phyloP scores from a whole-genome alignment of 2,888 invertebrate species.

The Stenoptilia bipunctidactyla region DNA sequence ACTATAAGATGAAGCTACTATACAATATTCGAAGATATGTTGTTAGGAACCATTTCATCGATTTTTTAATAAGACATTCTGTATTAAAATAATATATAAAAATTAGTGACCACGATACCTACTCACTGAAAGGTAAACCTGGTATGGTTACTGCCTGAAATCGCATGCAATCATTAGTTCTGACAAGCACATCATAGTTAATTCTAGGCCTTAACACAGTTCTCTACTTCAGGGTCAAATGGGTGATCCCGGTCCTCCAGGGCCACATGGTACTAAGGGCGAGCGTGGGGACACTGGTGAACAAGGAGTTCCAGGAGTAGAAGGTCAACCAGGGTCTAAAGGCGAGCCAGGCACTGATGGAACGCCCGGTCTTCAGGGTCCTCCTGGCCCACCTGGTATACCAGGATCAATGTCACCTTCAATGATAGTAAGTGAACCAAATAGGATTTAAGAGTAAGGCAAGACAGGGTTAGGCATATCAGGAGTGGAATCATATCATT shows the following conservation, averaged over 20 bases:
- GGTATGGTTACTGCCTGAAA: too few relatives aligned
- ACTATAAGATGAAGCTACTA: too few relatives aligned
- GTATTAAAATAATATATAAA: too few relatives aligned
- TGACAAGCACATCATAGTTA: neutral
- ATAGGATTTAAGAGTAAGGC: too few relatives aligned
- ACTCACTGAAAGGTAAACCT: too few relatives aligned
- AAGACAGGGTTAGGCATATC: too few relatives aligned
- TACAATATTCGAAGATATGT: too few relatives aligned
- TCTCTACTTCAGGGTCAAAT: conserved; percentile 24
- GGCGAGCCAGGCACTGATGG: conserved; percentile 82
- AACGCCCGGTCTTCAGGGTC: conserved; percentile 72
- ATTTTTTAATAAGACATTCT: too few relatives aligned
- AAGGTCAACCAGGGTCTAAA: conserved; percentile 71
- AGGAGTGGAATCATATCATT: too few relatives aligned
- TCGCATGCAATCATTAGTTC: too few relatives aligned
- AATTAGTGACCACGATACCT: too few relatives aligned
- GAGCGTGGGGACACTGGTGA: conserved; percentile 75
- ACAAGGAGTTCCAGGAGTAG: conserved; percentile 65
- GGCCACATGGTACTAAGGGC: conserved; percentile 67
- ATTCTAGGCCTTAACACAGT: neutral
- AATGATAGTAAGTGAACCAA: conserved; percentile 40
- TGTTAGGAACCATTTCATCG: too few relatives aligned
- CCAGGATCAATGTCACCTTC: conserved; percentile 52
- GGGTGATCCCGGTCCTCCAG: conserved; percentile 27
- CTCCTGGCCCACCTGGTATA: conserved; percentile 67